These are phyloP conservation scores for Zelleria hepariella DNA, from an alignment of 2,888 invertebrate species.

Conservation along the genomic window DNA sequence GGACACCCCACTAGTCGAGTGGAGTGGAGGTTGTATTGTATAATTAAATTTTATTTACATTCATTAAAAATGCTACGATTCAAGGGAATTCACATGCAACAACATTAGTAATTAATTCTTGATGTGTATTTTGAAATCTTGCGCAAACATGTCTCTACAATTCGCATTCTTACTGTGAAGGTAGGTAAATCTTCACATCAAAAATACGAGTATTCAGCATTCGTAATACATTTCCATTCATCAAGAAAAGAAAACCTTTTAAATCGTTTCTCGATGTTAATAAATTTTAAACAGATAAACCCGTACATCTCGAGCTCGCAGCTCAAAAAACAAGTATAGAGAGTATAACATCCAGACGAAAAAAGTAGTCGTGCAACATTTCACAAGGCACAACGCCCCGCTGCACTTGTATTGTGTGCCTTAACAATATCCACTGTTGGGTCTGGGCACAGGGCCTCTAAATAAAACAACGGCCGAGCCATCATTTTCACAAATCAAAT, in stretches of 20 bases:
- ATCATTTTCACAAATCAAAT: conserved; percentile 63
- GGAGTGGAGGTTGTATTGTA: conserved; percentile 67
- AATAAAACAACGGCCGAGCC: conserved; percentile 50
- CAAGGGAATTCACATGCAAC: conserved; percentile 4
- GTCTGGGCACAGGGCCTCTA: background rate
- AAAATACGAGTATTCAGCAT: background rate
- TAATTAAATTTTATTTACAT: conserved; percentile 47
- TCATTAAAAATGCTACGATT: conserved; percentile 37
- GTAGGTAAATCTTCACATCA: background rate
- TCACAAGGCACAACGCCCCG: conserved; percentile 70
- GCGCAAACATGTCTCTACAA: no score
- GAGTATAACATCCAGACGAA: conserved; percentile 71
- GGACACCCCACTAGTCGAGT: conserved; percentile 58
- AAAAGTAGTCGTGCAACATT: conserved; percentile 72
- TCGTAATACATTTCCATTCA: conserved; percentile 47
- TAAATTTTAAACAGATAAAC: conserved; percentile 72
- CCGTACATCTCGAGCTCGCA: conserved; percentile 69
- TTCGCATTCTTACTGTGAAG: no score
- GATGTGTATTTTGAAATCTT: no score
- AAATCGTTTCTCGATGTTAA: conserved; percentile 72
- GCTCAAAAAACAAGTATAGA: conserved; percentile 67
- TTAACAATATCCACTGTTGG: conserved; percentile 64
- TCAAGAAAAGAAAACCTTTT: conserved; percentile 61
- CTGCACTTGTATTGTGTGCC: conserved; percentile 66
- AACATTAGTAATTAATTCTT: background rate